phyloP scores from a whole-genome alignment of 2,797 vertebrate genomes.

The Chloroceryle amazona region DNA sequence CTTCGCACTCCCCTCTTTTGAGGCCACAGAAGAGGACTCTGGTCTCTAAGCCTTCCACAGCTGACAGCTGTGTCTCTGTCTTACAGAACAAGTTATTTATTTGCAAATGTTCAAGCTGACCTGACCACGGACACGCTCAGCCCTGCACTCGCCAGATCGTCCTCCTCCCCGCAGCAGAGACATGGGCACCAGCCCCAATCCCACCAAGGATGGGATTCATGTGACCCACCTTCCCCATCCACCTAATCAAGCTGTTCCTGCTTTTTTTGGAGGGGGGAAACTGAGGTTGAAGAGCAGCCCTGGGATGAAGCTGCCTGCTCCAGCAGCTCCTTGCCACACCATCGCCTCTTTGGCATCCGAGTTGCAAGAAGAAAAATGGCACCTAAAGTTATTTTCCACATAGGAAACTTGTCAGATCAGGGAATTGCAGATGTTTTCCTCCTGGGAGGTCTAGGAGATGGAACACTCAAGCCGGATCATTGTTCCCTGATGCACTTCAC shows the following conservation, averaged over 20 bases:
- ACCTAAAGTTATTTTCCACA: not conserved
- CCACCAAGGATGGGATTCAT: accelerated
- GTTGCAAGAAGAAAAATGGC: accelerated
- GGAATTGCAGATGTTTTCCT: not conserved
- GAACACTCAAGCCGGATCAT: accelerated
- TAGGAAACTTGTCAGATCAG: not conserved
- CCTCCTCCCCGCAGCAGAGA: not conserved
- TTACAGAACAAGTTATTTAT: not conserved
- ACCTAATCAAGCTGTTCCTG: not conserved
- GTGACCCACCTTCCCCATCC: accelerated
- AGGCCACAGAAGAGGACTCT: not conserved
- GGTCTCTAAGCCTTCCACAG: accelerated
- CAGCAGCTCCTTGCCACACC: accelerated
- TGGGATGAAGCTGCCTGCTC: not conserved
- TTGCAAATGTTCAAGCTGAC: not conserved
- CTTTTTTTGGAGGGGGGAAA: accelerated
- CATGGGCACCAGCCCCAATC: accelerated
- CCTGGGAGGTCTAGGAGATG: not conserved
- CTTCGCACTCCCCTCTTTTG: not conserved
- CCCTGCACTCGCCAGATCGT: accelerated
- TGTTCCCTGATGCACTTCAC: not conserved
- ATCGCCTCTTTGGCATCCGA: accelerated
- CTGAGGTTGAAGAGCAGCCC: not conserved
- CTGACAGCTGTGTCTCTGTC: accelerated
- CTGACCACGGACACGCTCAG: accelerated